Conservation (phyloP, 2,797 vertebrate genomes). For the Chelon labrosus region DNA sequence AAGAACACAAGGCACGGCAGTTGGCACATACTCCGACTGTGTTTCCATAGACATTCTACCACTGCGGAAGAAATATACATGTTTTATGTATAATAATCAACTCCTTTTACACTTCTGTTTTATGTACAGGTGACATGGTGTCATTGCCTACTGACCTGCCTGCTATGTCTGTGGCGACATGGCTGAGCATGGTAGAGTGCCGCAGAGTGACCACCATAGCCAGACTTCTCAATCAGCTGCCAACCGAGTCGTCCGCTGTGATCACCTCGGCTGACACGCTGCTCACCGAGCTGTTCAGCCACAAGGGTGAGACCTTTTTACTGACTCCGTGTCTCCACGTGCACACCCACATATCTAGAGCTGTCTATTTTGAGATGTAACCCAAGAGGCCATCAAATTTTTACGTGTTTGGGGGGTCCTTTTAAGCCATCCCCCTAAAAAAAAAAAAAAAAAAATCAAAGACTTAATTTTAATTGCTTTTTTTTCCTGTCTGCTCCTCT, state of each 20-base stretch:
- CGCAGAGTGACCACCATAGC: constrained; percentile 82
- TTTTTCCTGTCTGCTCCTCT: not conserved
- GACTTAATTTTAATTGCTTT: not conserved
- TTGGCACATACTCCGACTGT: not conserved
- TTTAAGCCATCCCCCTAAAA: no score
- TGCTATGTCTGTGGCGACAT: constrained; percentile 75
- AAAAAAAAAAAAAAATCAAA: no score
- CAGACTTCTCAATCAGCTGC: constrained; percentile 87
- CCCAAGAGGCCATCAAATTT: no score
- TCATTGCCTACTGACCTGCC: constrained; percentile 87
- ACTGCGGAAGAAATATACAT: not conserved
- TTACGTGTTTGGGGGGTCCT: not conserved
- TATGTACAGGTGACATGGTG: constrained; percentile 84
- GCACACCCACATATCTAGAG: no score
- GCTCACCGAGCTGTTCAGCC: constrained; percentile 91
- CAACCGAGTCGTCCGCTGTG: constrained; percentile 85
- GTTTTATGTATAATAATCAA: not conserved
- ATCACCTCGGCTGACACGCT: constrained; percentile 87
- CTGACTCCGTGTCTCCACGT: not conserved
- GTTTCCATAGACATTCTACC: not conserved
- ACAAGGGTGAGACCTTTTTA: constrained; percentile 81
- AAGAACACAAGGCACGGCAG: constrained; percentile 76
- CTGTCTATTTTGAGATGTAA: constrained; percentile 32
- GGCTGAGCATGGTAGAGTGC: constrained; percentile 80
- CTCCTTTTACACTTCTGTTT: not conserved